Evolutionary conservation across 2,797 vertebrate genomes (phyloP).

Genomic region (Coluber constrictor): DNA sequence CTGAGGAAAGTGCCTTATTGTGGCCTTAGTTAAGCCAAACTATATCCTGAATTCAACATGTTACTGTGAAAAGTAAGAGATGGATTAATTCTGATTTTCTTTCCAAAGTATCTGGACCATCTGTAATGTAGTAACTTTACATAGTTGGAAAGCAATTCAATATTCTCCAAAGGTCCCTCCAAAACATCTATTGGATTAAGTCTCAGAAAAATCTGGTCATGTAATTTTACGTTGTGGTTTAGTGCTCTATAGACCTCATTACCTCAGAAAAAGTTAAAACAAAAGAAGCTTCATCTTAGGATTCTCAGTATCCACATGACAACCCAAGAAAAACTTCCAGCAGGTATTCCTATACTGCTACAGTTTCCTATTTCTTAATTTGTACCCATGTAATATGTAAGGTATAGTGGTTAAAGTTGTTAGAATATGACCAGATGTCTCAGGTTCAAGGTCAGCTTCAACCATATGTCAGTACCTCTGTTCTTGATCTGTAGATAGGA

Average conservation of each 20-base stretch:
- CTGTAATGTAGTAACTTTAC: not conserved
- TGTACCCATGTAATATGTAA: not conserved
- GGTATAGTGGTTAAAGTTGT: not conserved
- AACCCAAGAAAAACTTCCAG: not conserved
- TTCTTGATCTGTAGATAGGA: not conserved
- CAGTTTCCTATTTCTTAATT: not conserved
- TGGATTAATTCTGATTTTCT: not conserved
- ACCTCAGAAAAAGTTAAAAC: not conserved
- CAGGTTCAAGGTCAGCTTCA: not conserved
- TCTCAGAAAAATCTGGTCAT: not conserved
- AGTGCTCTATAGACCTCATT: not conserved
- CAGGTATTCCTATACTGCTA: not conserved
- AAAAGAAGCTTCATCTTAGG: not conserved
- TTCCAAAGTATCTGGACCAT: not conserved
- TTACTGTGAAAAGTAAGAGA: not conserved
- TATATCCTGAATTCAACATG: not conserved
- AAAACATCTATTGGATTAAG: not conserved
- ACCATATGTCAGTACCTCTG: not conserved
- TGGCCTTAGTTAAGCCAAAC: not conserved
- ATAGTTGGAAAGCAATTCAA: not conserved
- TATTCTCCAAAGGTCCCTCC: not conserved
- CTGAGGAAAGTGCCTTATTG: not conserved
- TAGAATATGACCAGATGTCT: not conserved
- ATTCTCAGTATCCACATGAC: not conserved
- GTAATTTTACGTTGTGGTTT: not conserved